Conservation (phyloP, 2,113 vertebrate genomes). For the Tor tambroides region DNA sequence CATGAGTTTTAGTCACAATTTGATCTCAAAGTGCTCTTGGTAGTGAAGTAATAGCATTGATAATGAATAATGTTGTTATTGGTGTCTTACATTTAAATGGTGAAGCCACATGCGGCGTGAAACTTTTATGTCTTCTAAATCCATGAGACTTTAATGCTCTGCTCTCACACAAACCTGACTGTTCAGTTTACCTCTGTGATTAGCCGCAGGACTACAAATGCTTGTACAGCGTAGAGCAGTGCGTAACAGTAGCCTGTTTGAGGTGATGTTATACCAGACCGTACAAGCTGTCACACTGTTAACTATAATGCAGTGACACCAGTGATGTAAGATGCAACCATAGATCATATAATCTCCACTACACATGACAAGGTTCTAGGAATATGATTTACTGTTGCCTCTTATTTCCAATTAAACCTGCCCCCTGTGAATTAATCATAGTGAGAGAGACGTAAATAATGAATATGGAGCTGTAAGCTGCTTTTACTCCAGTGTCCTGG, state of each 20-base stretch:
- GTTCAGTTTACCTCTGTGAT: neutral
- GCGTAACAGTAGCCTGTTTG: constrained; percentile 36
- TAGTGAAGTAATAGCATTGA: neutral
- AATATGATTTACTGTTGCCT: constrained; percentile 17
- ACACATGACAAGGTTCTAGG: constrained; percentile 28
- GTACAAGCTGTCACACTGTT: constrained; percentile 16
- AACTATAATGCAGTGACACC: constrained; percentile 26
- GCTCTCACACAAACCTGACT: neutral
- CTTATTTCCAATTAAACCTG: constrained; percentile 53
- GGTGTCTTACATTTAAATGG: neutral
- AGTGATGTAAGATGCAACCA: constrained; percentile 35
- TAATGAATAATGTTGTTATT: neutral
- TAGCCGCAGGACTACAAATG: neutral
- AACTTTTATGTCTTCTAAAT: neutral
- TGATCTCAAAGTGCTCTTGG: neutral
- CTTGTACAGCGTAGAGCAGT: neutral
- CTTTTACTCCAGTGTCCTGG: constrained; percentile 37
- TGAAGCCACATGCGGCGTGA: neutral
- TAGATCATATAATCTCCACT: constrained; percentile 13
- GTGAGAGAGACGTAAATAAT: constrained; percentile 71
- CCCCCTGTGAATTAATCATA: constrained; percentile 72
- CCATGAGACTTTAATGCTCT: neutral
- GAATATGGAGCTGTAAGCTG: constrained; percentile 59
- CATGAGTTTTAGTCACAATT: neutral
- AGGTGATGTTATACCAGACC: constrained; percentile 45